These are phyloP conservation scores for Oreamnos americanus DNA, from an alignment of 2,113 vertebrate species.

Conservation along the genomic window DNA sequence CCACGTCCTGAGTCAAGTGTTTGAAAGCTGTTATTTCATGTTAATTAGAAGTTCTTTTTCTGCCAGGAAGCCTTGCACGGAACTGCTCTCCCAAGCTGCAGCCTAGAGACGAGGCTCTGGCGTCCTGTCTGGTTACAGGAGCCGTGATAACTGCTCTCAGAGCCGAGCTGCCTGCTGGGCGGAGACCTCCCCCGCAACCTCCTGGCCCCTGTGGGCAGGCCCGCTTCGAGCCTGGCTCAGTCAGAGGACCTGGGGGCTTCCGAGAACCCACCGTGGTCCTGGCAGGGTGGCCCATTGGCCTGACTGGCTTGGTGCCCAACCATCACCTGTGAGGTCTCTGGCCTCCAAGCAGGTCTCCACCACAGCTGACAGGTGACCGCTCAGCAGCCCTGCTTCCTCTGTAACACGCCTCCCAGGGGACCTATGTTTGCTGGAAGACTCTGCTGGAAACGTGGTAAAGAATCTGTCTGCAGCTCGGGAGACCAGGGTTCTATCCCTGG, in stretches of 20 bases:
- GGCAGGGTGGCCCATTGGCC: background rate
- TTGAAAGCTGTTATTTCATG: slow-evolving; percentile 69
- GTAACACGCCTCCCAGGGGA: background rate
- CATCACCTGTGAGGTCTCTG: background rate
- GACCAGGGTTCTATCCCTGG: background rate
- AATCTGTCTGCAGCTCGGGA: background rate
- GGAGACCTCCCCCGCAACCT: background rate
- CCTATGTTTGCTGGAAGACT: background rate
- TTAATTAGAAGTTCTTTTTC: slow-evolving; percentile 69
- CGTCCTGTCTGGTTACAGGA: background rate
- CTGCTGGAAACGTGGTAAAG: background rate
- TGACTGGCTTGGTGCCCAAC: background rate
- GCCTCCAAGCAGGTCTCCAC: background rate
- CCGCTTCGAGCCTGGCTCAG: background rate
- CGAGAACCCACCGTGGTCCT: fast-evolving
- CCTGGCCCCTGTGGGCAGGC: fast-evolving
- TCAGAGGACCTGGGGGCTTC: fast-evolving
- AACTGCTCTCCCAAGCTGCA: slow-evolving; percentile 1
- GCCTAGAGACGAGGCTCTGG: background rate
- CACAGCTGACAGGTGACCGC: background rate
- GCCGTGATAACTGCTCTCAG: background rate
- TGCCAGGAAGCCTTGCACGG: background rate
- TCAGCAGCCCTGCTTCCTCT: background rate
- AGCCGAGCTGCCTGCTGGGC: too few species aligned
- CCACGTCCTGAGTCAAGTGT: slow-evolving; percentile 54